Base-by-base conservation (phyloP, 2,113 vertebrate genomes). In the Urocolius indicus region DNA sequence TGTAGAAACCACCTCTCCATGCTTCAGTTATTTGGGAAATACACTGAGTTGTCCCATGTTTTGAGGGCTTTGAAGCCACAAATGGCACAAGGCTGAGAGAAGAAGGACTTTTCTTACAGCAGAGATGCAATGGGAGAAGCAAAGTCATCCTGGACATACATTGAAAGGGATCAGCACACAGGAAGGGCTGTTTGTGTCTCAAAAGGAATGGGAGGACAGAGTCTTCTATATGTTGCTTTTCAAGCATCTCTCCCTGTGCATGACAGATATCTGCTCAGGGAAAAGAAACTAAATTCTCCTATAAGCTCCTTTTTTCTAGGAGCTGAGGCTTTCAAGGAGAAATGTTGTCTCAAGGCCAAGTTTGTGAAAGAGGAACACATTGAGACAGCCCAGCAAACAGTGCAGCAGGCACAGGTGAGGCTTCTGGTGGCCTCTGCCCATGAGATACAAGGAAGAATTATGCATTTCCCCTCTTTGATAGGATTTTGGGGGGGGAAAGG, bases 341-440 rank as follows among this genome's bases (percentile, higher is more conserved):
- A 68, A 49, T n/a, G 21, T 41, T 79, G 61, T 34, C 43, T 52
- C 55, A 34, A 69, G 58, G 43, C 55, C 75, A 80, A 57, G 22
- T 32, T 82, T 0, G 1, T n/a, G 65, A 13, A 20, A 3, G 11
- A 10, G 14, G 13, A 78, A 38, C 0, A 5, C 19, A 48, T 3
- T 2, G 5, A 45, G 30, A 2, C 1, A 52, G 41, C 55, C 36
- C 59, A 38, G 23, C 1, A 34, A 29, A 21, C 0, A 3, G 36
- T 11, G 29, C 43, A 67, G 71, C 20, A 55, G 22, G 16, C 27
- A 9, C 0, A 0, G 24, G 14, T 24, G 49, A 73, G 21, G 10
- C n/a, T 58, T 30, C 34, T 1, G 7, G 45, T 12, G 38, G 9
- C 22, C 18, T 68, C 75, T 61, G 67, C 16, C 29, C 11, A 1